Conservation (phyloP, 1,140 invertebrate species). For the Tetranychus cinnabarinus region DNA sequence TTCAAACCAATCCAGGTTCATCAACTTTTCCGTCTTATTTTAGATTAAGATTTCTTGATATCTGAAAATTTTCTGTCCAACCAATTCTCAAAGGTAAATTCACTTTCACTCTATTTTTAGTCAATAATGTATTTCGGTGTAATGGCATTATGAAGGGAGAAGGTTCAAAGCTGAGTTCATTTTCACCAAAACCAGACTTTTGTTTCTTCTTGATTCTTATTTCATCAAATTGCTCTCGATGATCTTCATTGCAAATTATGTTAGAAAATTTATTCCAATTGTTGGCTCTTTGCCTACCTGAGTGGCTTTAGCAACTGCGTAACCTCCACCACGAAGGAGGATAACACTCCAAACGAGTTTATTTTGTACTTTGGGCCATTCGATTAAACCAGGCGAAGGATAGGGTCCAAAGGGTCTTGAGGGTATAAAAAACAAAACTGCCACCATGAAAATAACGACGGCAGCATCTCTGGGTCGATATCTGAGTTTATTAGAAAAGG, state of each 20-base stretch:
- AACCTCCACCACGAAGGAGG: constrained; percentile 42
- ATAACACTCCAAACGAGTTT: constrained; percentile 27
- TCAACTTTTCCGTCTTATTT: too few species aligned
- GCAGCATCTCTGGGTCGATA: constrained; percentile 38
- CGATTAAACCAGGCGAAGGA: constrained; percentile 12
- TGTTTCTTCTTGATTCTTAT: too few species aligned
- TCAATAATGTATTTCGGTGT: too few species aligned
- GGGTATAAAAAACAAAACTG: constrained; percentile 54
- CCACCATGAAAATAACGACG: constrained; percentile 47
- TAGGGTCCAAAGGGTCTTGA: constrained; percentile 27
- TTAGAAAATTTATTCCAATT: neutral
- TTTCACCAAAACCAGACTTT: too few species aligned
- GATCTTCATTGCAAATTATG: constrained; percentile 3
- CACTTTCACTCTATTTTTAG: too few species aligned
- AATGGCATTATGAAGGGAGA: too few species aligned
- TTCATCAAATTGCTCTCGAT: neutral
- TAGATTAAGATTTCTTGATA: too few species aligned
- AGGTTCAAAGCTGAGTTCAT: too few species aligned
- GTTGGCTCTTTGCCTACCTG: constrained; percentile 20
- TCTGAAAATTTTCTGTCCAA: too few species aligned
- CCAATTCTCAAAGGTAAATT: too few species aligned
- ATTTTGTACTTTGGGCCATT: constrained; percentile 21
- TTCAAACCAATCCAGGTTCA: too few species aligned
- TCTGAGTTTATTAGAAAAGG: neutral
- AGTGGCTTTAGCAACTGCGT: constrained; percentile 59